phyloP scores from a whole-genome alignment of 2,888 invertebrate genomes.

The Sesia bembeciformis region DNA sequence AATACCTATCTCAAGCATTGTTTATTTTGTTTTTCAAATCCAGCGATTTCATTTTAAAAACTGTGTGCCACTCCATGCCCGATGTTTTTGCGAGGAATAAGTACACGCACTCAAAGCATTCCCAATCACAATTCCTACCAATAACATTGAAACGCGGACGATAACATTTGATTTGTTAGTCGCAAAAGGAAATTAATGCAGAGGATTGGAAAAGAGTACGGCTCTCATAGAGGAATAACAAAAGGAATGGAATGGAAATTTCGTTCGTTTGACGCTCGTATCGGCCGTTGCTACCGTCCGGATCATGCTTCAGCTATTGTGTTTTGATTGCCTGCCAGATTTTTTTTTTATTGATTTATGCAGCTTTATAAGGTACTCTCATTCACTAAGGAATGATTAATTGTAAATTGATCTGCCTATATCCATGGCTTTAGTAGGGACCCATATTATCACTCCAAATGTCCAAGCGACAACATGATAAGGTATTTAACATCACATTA shows the following conservation, averaged over 20 bases:
- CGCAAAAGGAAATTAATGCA: conserved; percentile 59
- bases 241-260: conserved; percentile 58
- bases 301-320: conserved; percentile 33
- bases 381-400: conserved; percentile 24
- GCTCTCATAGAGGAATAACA: conserved; percentile 60
- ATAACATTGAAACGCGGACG: conserved; percentile 45
- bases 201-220: conserved; percentile 53
- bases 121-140: conserved; percentile 21
- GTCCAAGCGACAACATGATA: too few species aligned
- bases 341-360: conserved; percentile 28
- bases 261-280: conserved; percentile 48
- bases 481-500: too few species aligned
- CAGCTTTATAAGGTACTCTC: conserved; percentile 17
- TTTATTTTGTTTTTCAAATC: background rate
- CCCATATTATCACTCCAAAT: too few species aligned
- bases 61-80: background rate
- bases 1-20: background rate
- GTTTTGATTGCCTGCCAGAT: conserved; percentile 46
- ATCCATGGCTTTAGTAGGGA: too few species aligned
- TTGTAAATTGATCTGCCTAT: background rate
- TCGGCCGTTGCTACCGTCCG: conserved; percentile 19
- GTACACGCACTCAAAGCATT: background rate
- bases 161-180: conserved; percentile 65
- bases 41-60: background rate
- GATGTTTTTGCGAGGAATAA: background rate